Percentiles rank a stretch among this genome's conserved stretches.
phyloP scores from a whole-genome alignment of 2,888 invertebrate species.

The Rhopalosiphum nymphaeae region DNA sequence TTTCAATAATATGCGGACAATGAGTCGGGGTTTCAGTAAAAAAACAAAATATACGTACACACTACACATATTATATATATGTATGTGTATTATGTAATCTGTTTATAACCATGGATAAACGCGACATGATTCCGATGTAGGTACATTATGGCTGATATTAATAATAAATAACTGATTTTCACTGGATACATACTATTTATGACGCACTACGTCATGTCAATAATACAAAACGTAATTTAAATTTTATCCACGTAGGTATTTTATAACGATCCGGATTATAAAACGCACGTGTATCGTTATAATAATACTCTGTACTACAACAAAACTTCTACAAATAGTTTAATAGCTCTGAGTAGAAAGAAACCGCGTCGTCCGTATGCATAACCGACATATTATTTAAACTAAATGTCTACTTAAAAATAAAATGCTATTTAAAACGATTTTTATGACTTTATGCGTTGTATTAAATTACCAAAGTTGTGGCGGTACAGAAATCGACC shows the following conservation, averaged over 20 bases:
- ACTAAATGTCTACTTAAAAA: neutral
- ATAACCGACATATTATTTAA: neutral
- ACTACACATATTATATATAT: neutral
- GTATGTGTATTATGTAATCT: neutral
- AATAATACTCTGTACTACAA: neutral
- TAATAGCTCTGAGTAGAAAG: neutral
- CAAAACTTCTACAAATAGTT: neutral
- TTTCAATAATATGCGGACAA: neutral
- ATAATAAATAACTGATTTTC: neutral
- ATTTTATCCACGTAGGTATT: conserved; percentile 5
- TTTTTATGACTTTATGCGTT: neutral
- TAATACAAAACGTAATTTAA: neutral
- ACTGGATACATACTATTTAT: conserved; percentile 1
- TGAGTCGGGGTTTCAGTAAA: neutral
- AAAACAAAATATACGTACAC: neutral
- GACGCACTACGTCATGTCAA: neutral
- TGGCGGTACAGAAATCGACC: neutral
- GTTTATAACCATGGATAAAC: neutral
- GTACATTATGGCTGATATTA: neutral
- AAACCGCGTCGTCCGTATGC: neutral
- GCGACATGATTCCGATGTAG: neutral
- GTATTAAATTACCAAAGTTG: neutral
- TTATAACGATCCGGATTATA: neutral
- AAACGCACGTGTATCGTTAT: neutral
- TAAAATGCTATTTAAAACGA: neutral